phyloP scores from a whole-genome alignment of 2,888 invertebrate genomes.

The Macrosoma leucophasiata region DNA sequence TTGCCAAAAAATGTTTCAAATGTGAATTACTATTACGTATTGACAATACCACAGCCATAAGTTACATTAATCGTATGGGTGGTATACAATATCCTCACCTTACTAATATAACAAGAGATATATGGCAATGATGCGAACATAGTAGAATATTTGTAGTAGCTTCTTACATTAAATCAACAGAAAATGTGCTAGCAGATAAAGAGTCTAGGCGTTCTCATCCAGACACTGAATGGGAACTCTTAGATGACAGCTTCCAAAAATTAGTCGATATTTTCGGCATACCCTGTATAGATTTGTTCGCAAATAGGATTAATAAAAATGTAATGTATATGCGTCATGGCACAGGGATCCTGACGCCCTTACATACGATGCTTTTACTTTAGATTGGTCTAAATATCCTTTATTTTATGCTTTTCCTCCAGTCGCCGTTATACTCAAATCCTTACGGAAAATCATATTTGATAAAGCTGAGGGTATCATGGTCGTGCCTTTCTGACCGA shows the following conservation, averaged over 20 bases:
- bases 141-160: constrained; percentile 12
- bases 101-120: constrained; percentile 4
- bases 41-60: constrained; percentile 19
- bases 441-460: constrained; percentile 19
- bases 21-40: constrained; percentile 13
- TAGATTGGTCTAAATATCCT: constrained; percentile 19
- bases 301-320: constrained; percentile 8
- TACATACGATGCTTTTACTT: constrained; percentile 28
- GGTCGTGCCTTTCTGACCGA: constrained; percentile 23
- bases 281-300: constrained; percentile 23
- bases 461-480: constrained; percentile 25
- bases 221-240: constrained; percentile 17
- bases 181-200: constrained; percentile 14
- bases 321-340: constrained; percentile 9
- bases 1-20: constrained; percentile 12
- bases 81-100: constrained; percentile 18
- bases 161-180: constrained; percentile 13
- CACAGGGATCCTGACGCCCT: constrained; percentile 9
- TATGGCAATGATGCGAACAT: constrained; percentile 21
- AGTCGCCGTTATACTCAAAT: constrained; percentile 22
- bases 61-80: constrained; percentile 20
- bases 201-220: constrained; percentile 16
- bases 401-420: constrained; percentile 27
- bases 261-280: constrained; percentile 12
- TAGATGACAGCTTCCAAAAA: constrained; percentile 4